Evolutionary conservation across 2,888 invertebrate species (phyloP).

Genomic region (Spilarctia lutea): DNA sequence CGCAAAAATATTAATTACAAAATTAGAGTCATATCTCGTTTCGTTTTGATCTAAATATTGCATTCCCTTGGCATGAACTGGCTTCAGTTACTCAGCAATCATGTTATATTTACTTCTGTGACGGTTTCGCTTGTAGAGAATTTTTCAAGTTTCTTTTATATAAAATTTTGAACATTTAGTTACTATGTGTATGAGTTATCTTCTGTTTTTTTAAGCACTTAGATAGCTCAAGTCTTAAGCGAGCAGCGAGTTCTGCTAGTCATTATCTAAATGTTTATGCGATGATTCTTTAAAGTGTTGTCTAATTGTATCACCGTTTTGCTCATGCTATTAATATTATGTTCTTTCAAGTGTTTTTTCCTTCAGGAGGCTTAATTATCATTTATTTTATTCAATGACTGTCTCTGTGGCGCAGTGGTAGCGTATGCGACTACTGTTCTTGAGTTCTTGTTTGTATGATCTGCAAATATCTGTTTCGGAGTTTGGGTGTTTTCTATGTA

Average conservation of each 20-base stretch:
- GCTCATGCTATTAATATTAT: background rate
- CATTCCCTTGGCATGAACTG: background rate
- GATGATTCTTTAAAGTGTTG: background rate
- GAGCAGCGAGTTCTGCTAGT: too few species aligned
- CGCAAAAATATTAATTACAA: background rate
- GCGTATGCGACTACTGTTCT: too few species aligned
- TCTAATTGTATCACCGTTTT: too few species aligned
- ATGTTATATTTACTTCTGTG: too few species aligned
- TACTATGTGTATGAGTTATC: background rate
- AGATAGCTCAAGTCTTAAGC: background rate
- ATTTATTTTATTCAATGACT: too few species aligned
- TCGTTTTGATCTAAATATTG: background rate
- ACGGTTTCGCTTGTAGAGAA: background rate
- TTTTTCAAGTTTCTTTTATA: background rate
- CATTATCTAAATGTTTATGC: background rate
- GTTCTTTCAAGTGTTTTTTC: too few species aligned
- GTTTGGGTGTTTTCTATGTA: too few species aligned
- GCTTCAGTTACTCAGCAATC: background rate
- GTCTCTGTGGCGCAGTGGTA: too few species aligned
- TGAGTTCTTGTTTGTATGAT: too few species aligned
- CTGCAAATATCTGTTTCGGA: too few species aligned
- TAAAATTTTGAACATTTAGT: too few species aligned
- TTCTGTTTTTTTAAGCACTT: background rate
- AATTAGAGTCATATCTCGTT: background rate
- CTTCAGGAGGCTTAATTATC: too few species aligned